A percentile compares a stretch with the other conserved stretches of the same genome.
phyloP scores from a whole-genome alignment of 2,888 invertebrate genomes.

The Oxycera nigricornis region DNA sequence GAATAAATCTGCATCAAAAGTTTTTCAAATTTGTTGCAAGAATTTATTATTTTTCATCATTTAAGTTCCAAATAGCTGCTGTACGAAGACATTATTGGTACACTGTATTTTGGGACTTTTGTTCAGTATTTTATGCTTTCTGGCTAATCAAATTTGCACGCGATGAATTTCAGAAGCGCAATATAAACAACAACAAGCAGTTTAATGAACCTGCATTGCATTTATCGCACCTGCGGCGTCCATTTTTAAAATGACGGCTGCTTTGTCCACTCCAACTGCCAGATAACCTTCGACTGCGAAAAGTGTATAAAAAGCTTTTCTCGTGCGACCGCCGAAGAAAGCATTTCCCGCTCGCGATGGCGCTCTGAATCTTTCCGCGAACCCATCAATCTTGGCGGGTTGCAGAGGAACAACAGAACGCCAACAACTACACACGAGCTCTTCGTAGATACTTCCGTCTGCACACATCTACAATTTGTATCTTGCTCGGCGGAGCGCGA shows the following conservation, averaged over 20 bases:
- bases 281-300: neutral
- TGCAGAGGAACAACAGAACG: no score
- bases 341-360: neutral
- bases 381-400: neutral
- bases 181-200: neutral
- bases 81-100: no score
- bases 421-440: no score
- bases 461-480: neutral
- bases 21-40: no score
- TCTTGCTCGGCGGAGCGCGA: neutral
- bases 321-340: neutral
- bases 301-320: slow-evolving; percentile 1
- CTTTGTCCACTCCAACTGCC: neutral
- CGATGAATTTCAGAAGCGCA: neutral
- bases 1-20: no score
- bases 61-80: no score
- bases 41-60: no score
- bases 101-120: no score
- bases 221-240: neutral
- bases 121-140: no score
- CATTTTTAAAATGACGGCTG: neutral
- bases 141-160: neutral
- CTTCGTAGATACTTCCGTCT: no score
- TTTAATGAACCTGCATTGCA: neutral
- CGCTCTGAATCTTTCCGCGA: neutral